phyloP scores from a whole-genome alignment of 1,140 invertebrate genomes.

The Pogonognathellus flavescens region DNA sequence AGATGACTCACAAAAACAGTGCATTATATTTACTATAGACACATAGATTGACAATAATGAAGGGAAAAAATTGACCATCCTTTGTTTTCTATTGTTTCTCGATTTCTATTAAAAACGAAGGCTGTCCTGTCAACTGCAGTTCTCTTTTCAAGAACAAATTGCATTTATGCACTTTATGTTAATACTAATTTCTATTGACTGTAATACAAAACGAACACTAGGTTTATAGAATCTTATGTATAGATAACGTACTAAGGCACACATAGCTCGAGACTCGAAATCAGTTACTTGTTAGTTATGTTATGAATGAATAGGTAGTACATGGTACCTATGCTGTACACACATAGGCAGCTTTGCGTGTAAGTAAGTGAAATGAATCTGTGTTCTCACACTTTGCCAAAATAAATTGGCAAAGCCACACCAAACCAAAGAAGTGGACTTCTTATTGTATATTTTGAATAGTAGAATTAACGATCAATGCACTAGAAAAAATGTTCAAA shows the following conservation, averaged over 20 bases:
- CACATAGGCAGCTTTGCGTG: not conserved
- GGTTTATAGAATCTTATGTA: not conserved
- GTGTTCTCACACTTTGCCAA: constrained; percentile 42
- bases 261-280: not conserved
- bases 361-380: constrained; percentile 37
- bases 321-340: not conserved
- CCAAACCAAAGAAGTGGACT: not conserved
- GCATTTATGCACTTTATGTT: not conserved
- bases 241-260: no score
- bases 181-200: not conserved
- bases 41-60: not conserved
- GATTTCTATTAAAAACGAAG: not conserved
- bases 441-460: not conserved
- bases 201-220: not conserved
- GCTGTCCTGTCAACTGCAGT: not conserved
- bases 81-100: not conserved
- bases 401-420: constrained; percentile 14
- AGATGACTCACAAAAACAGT: not conserved
- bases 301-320: not conserved
- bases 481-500: constrained; percentile 17
- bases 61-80: not conserved
- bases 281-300: not conserved
- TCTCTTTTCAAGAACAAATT: not conserved
- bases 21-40: no score
- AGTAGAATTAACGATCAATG: constrained; percentile 9